phyloP scores from a whole-genome alignment of 2,797 vertebrate species.

The Gymnoscopelus microlampas region DNA sequence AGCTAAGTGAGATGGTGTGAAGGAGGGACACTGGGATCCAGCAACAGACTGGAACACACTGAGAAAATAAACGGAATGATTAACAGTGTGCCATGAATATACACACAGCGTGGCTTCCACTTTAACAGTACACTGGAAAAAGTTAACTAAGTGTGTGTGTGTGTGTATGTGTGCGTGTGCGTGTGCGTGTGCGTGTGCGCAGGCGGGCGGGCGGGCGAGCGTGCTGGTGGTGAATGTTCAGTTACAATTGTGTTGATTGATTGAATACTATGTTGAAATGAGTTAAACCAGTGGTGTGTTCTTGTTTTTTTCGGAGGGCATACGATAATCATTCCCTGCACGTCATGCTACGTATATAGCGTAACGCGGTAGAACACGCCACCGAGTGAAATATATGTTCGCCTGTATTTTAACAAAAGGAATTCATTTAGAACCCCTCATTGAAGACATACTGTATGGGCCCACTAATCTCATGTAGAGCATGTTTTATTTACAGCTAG shows the following conservation, averaged over 20 bases:
- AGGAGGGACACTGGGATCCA: conserved; percentile 5
- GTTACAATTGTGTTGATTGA: too few relatives aligned
- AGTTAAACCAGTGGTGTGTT: not conserved
- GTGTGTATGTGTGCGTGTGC: conserved; percentile 6
- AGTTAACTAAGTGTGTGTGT: conserved; percentile 5
- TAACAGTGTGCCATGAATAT: conserved; percentile 12
- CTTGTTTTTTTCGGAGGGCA: too few relatives aligned
- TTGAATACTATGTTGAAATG: too few relatives aligned
- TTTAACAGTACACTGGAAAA: conserved; percentile 26
- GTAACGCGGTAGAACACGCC: too few relatives aligned
- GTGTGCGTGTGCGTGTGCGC: conserved; percentile 5
- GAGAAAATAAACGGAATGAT: conserved; percentile 24
- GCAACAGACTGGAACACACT: conserved; percentile 8
- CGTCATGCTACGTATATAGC: too few relatives aligned
- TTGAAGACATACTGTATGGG: not conserved
- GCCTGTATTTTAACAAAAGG: not conserved
- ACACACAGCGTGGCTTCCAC: conserved; percentile 5
- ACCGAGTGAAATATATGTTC: not conserved
- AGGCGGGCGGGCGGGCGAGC: not conserved
- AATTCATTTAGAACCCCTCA: not conserved
- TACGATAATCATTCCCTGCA: too few relatives aligned
- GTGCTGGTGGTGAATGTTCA: too few relatives aligned
- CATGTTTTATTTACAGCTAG: not conserved
- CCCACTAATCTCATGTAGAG: too few relatives aligned
- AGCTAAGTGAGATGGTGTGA: conserved; percentile 1